phyloP scores from a whole-genome alignment of 2,888 invertebrate genomes.

The Agrotis puta region DNA sequence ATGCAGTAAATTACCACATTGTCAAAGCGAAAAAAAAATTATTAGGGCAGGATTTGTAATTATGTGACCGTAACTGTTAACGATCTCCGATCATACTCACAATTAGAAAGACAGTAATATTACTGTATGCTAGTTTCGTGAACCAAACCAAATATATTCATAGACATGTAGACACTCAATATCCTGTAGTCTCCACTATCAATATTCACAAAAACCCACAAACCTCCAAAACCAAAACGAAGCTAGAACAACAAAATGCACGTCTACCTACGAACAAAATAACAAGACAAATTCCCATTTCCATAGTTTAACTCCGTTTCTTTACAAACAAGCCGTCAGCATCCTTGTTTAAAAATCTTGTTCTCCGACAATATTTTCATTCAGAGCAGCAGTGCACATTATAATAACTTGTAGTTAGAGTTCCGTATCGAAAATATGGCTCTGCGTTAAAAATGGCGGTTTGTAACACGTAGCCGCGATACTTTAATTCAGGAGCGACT shows the following conservation, averaged over 20 bases:
- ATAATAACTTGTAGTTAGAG: constrained; percentile 58
- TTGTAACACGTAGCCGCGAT: constrained; percentile 59
- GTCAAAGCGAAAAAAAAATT: no score
- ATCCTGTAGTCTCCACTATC: not conserved
- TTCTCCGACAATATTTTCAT: constrained; percentile 49
- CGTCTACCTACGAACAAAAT: constrained; percentile 19
- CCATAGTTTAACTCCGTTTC: constrained; percentile 36
- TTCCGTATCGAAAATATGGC: constrained; percentile 61
- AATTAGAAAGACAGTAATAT: not conserved
- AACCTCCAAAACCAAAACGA: not conserved
- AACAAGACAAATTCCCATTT: constrained; percentile 38
- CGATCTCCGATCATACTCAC: not conserved
- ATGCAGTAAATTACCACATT: no score
- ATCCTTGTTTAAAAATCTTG: constrained; percentile 31
- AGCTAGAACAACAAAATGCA: constrained; percentile 17
- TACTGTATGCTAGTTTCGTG: not conserved
- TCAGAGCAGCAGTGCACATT: constrained; percentile 48
- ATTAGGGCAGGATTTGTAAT: no score
- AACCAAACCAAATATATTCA: not conserved
- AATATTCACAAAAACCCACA: not conserved
- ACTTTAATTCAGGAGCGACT: constrained; percentile 58
- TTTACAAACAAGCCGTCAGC: constrained; percentile 20
- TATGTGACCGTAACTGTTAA: not conserved
- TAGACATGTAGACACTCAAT: not conserved
- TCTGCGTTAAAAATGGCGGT: constrained; percentile 59